phyloP scores from a whole-genome alignment of 2,797 vertebrate genomes.

The Gymnopithys bicolor region DNA sequence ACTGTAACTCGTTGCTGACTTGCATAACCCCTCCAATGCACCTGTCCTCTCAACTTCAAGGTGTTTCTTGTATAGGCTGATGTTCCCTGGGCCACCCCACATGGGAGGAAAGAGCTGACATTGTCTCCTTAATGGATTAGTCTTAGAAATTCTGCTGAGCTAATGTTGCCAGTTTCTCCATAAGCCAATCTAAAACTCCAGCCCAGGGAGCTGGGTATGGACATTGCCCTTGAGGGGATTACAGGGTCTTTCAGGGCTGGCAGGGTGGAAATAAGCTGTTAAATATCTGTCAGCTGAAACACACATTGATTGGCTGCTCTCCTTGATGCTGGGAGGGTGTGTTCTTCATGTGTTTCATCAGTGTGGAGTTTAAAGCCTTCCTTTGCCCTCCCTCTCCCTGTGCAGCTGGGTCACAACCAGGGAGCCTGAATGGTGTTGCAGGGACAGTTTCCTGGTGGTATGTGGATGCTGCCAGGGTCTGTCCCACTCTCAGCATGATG shows the following conservation, averaged over 20 bases:
- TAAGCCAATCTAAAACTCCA: constrained; percentile 47
- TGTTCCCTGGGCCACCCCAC: background rate
- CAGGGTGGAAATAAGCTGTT: background rate
- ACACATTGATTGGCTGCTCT: background rate
- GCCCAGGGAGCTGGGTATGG: background rate
- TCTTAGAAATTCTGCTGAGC: constrained; percentile 45
- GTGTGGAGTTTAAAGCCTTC: background rate
- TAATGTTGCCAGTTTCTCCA: background rate
- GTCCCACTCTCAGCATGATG: background rate
- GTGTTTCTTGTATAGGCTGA: background rate
- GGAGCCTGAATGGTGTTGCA: background rate
- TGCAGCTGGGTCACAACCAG: background rate
- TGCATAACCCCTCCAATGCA: background rate
- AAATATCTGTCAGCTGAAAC: background rate
- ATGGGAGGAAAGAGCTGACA: background rate
- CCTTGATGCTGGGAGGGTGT: fast-evolving
- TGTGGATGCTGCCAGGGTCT: background rate
- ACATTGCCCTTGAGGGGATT: constrained; percentile 29
- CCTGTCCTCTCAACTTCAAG: background rate
- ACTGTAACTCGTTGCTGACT: fast-evolving
- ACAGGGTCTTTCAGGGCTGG: background rate
- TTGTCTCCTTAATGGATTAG: constrained; percentile 17
- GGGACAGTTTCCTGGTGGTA: background rate
- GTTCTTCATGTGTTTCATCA: background rate
- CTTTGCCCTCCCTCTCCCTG: background rate